Conservation (phyloP, 1,140 invertebrate species). For the Tetramorium simillimum region DNA sequence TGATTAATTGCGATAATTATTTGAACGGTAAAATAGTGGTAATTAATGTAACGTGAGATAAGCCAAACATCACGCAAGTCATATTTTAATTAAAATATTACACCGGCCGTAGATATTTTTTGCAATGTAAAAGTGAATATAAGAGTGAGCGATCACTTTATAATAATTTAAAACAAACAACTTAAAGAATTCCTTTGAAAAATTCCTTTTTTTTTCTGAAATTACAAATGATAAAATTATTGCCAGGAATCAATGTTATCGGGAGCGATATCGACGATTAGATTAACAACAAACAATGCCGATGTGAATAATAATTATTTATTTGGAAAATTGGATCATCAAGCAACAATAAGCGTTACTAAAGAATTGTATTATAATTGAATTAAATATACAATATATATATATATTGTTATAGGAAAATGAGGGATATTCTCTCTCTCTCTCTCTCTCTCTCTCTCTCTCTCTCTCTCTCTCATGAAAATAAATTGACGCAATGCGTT, state of each 20-base stretch:
- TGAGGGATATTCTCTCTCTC: not conserved
- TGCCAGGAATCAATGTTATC: not conserved
- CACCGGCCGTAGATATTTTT: not conserved
- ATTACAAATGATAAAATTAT: conserved; percentile 6
- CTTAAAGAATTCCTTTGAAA: not conserved
- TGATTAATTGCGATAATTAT: not conserved
- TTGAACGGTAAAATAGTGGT: not conserved
- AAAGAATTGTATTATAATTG: not conserved
- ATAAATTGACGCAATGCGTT: not conserved
- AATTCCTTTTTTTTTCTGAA: not conserved
- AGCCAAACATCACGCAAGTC: not conserved
- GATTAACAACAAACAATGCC: not conserved
- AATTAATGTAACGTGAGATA: not conserved
- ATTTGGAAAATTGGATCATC: conserved; percentile 22
- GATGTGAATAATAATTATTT: not conserved
- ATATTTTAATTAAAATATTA: not conserved
- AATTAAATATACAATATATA: too few species aligned
- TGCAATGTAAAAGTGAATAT: not conserved
- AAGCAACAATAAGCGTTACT: not conserved
- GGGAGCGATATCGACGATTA: not conserved
- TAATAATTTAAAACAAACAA: not conserved
- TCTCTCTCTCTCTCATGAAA: not conserved
- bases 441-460: too few species aligned
- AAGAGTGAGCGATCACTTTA: not conserved
- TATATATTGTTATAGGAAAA: not conserved